phyloP scores from a whole-genome alignment of 1,140 invertebrate genomes.

The Adoxophyes honmai region DNA sequence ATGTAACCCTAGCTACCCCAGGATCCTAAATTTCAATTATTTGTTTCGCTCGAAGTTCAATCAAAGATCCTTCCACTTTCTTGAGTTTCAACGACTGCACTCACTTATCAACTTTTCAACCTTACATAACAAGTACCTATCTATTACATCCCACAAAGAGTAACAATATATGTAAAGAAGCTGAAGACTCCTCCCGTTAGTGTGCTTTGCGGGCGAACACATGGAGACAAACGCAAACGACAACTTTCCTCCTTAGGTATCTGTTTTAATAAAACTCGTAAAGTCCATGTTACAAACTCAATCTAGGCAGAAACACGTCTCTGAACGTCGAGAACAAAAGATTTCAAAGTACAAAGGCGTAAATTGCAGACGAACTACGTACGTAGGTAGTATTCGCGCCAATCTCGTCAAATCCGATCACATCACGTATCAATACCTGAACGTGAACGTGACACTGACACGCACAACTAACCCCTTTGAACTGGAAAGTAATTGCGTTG shows the following conservation, averaged over 20 bases:
- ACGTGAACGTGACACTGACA: slow-evolving; percentile 20
- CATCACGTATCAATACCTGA: slow-evolving; percentile 11
- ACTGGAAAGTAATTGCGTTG: slow-evolving; percentile 56
- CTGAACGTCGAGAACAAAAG: slow-evolving; percentile 1
- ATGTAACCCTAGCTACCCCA: too few relatives aligned
- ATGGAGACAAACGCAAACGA: not conserved
- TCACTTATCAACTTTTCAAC: too few relatives aligned
- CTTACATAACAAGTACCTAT: too few relatives aligned
- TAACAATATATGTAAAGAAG: too few relatives aligned
- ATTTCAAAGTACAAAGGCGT: slow-evolving; percentile 6
- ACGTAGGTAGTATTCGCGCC: slow-evolving; percentile 5
- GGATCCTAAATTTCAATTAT: too few relatives aligned
- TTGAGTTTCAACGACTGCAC: too few relatives aligned
- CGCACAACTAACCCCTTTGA: slow-evolving; percentile 36
- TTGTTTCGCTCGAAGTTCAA: too few relatives aligned
- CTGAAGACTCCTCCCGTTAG: too few relatives aligned
- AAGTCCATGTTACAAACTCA: slow-evolving; percentile 8
- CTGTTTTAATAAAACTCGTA: not conserved
- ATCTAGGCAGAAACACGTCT: slow-evolving; percentile 11
- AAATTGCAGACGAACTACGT: slow-evolving; percentile 13
- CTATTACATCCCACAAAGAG: too few relatives aligned
- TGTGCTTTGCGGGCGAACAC: too few relatives aligned
- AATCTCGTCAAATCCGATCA: slow-evolving; percentile 5
- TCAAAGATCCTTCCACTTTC: too few relatives aligned
- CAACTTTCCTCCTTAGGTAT: not conserved